These are phyloP conservation scores for Druon quercuslanigerum DNA, from an alignment of 1,140 invertebrate species.

Conservation along the genomic window DNA sequence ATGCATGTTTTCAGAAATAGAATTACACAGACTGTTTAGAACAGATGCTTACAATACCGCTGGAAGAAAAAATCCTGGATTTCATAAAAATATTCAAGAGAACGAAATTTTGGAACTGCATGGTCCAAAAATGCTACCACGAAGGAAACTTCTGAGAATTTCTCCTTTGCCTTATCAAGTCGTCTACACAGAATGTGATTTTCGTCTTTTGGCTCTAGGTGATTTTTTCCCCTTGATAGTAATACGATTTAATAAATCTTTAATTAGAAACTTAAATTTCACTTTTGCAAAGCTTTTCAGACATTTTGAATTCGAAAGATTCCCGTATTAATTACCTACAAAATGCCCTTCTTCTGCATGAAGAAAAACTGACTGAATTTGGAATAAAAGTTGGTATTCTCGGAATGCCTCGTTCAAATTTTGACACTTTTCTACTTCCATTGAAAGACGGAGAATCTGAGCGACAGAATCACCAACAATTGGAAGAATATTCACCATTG, in stretches of 20 bases:
- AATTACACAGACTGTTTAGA: constrained; percentile 79
- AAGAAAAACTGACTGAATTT: constrained; percentile 57
- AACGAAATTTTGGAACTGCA: constrained; percentile 63
- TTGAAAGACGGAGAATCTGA: constrained; percentile 24
- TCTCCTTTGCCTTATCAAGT: constrained; percentile 62
- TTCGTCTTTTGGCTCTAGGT: constrained; percentile 62
- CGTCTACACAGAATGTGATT: constrained; percentile 59
- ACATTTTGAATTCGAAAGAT: constrained; percentile 44
- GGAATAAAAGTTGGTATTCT: constrained; percentile 68
- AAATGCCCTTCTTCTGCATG: constrained; percentile 61
- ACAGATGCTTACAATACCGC: constrained; percentile 77
- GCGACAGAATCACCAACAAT: not conserved
- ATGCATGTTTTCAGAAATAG: constrained; percentile 72
- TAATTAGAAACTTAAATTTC: too few relatives aligned
- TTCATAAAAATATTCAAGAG: constrained; percentile 52
- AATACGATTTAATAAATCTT: too few relatives aligned
- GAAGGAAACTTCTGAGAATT: constrained; percentile 61
- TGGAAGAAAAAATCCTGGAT: constrained; percentile 44
- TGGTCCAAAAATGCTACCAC: constrained; percentile 50
- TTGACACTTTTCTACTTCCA: constrained; percentile 60
- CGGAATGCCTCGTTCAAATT: constrained; percentile 60
- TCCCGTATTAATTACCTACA: constrained; percentile 61
- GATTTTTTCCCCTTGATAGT: not conserved
- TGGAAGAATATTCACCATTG: not conserved
- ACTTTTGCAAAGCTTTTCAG: constrained; percentile 32